Percentiles rank a stretch among this genome's conserved stretches.
Evolutionary conservation across 1,140 invertebrate species (phyloP).

Genomic region (Homalodisca vitripennis): DNA sequence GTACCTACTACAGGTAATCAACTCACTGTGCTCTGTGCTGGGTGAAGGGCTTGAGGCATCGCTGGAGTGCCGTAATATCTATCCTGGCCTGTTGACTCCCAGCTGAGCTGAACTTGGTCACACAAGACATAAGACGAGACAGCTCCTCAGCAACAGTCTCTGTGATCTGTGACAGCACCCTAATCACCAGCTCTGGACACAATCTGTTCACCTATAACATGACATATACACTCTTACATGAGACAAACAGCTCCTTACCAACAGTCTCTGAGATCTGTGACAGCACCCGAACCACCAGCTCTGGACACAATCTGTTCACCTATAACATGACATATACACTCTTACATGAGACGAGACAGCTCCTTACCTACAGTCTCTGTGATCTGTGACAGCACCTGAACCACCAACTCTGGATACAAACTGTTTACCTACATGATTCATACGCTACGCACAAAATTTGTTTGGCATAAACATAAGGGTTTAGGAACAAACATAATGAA

Average conservation of each 20-base stretch:
- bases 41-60: constrained; percentile 53
- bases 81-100: constrained; percentile 67
- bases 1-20: constrained; percentile 1
- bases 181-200: constrained; percentile 64
- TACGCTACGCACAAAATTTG: too few relatives aligned
- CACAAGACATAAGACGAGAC: constrained; percentile 79
- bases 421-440: constrained; percentile 26
- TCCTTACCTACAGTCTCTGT: constrained; percentile 91
- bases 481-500: too few relatives aligned
- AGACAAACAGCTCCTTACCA: constrained; percentile 88
- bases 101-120: constrained; percentile 62
- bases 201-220: constrained; percentile 30
- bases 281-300: constrained; percentile 71
- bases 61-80: constrained; percentile 60
- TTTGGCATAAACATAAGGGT: too few relatives aligned
- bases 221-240: too few relatives aligned
- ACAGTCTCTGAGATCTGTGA: constrained; percentile 87
- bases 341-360: constrained; percentile 79
- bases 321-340: too few relatives aligned
- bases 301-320: constrained; percentile 50
- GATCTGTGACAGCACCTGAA: constrained; percentile 77
- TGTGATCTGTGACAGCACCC: constrained; percentile 81
- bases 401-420: constrained; percentile 61
- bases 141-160: constrained; percentile 91
- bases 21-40: constrained; percentile 57